phyloP scores from a whole-genome alignment of 2,888 invertebrate species.

The Allophyes oxyacanthae region DNA sequence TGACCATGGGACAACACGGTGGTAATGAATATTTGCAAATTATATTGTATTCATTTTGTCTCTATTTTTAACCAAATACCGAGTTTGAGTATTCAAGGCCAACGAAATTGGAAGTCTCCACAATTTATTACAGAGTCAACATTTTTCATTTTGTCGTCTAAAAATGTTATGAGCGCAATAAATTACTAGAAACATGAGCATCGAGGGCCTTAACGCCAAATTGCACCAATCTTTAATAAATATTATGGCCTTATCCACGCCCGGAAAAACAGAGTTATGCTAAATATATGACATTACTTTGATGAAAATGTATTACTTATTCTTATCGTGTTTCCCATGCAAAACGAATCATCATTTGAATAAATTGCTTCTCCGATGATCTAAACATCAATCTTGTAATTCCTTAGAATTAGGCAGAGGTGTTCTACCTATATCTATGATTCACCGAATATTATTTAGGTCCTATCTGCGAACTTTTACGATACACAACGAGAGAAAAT shows the following conservation, averaged over 20 bases:
- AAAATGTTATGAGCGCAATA: conserved; percentile 48
- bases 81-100: conserved; percentile 24
- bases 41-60: too few relatives aligned
- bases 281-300: conserved; percentile 15
- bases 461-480: too few relatives aligned
- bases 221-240: conserved; percentile 27
- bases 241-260: conserved; percentile 12
- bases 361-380: conserved; percentile 7
- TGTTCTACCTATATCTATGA: too few relatives aligned
- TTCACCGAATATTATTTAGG: too few relatives aligned
- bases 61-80: conserved; percentile 12
- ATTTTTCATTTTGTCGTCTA: conserved; percentile 51
- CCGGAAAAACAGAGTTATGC: conserved; percentile 8
- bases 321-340: conserved; percentile 22
- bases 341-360: conserved; percentile 25
- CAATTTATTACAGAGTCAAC: conserved; percentile 39
- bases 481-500: too few relatives aligned
- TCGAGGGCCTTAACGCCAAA: conserved; percentile 26
- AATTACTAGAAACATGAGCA: conserved; percentile 45
- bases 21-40: too few relatives aligned
- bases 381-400: not conserved
- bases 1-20: too few relatives aligned
- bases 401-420: not conserved
- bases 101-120: conserved; percentile 43
- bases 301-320: conserved; percentile 20